Percentiles rank a stretch among this genome's conserved stretches.
Conservation (phyloP, 1,140 invertebrate genomes). For the Drosophila repletoides region DNA sequence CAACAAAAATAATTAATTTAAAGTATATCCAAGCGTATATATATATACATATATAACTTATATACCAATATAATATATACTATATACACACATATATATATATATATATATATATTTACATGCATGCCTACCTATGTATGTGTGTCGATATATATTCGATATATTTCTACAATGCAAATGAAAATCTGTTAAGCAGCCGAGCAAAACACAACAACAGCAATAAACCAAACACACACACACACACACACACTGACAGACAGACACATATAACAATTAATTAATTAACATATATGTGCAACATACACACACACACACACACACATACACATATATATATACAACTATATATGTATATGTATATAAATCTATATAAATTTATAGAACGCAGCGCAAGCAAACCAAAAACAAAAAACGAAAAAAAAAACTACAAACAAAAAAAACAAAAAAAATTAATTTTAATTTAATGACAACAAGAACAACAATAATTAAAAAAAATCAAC, state of each 20-base stretch:
- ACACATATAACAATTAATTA: slow-evolving; percentile 58
- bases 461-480: slow-evolving; percentile 62
- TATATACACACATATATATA: slow-evolving; percentile 18
- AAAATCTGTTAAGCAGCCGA: slow-evolving; percentile 59
- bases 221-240: slow-evolving; percentile 56
- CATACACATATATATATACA: slow-evolving; percentile 19
- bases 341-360: slow-evolving; percentile 5
- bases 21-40: slow-evolving; percentile 39
- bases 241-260: slow-evolving; percentile 17
- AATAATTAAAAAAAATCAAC: slow-evolving; percentile 24
- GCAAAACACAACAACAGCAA: slow-evolving; percentile 58
- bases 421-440: slow-evolving; percentile 57
- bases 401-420: slow-evolving; percentile 19
- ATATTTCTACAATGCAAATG: slow-evolving; percentile 43
- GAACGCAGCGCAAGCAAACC: slow-evolving; percentile 27
- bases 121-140: slow-evolving; percentile 43
- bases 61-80: too few species aligned
- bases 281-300: slow-evolving; percentile 54
- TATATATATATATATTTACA: slow-evolving; percentile 23
- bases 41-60: slow-evolving; percentile 37
- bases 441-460: slow-evolving; percentile 78
- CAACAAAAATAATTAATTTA: slow-evolving; percentile 45
- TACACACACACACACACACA: slow-evolving; percentile 32
- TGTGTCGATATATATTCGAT: slow-evolving; percentile 19
- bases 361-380: slow-evolving; percentile 33